Conservation (phyloP, 2,888 invertebrate species). For the Euplexia lucipara region DNA sequence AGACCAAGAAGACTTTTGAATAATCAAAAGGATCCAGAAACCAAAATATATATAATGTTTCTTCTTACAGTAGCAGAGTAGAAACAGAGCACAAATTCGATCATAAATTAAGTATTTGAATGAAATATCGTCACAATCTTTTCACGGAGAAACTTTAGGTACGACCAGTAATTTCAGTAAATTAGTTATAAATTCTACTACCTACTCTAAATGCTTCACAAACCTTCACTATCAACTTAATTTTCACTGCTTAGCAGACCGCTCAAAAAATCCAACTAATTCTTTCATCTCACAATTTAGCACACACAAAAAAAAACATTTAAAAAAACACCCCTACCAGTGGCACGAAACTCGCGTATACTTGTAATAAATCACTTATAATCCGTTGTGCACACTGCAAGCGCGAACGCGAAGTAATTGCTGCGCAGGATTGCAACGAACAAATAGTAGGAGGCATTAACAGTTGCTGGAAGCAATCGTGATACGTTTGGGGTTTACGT, state of each 20-base stretch:
- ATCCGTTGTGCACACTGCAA: slow-evolving; percentile 69
- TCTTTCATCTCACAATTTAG: slow-evolving; percentile 44
- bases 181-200: too few relatives aligned
- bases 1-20: too few relatives aligned
- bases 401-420: slow-evolving; percentile 70
- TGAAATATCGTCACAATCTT: too few relatives aligned
- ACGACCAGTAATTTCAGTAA: too few relatives aligned
- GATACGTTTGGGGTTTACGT: slow-evolving; percentile 20
- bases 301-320: slow-evolving; percentile 16
- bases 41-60: too few relatives aligned
- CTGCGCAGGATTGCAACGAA: slow-evolving; percentile 56
- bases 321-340: slow-evolving; percentile 48
- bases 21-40: too few relatives aligned
- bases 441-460: slow-evolving; percentile 61
- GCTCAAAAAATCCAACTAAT: slow-evolving; percentile 32
- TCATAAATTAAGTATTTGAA: too few relatives aligned
- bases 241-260: slow-evolving; percentile 19
- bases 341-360: slow-evolving; percentile 45
- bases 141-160: too few relatives aligned
- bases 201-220: not conserved
- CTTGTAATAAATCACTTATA: slow-evolving; percentile 73
- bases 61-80: too few relatives aligned
- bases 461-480: slow-evolving; percentile 33
- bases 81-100: too few relatives aligned
- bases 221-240: not conserved